phyloP scores from a whole-genome alignment of 2,113 vertebrate genomes.

The Cyprinodon tularosa region DNA sequence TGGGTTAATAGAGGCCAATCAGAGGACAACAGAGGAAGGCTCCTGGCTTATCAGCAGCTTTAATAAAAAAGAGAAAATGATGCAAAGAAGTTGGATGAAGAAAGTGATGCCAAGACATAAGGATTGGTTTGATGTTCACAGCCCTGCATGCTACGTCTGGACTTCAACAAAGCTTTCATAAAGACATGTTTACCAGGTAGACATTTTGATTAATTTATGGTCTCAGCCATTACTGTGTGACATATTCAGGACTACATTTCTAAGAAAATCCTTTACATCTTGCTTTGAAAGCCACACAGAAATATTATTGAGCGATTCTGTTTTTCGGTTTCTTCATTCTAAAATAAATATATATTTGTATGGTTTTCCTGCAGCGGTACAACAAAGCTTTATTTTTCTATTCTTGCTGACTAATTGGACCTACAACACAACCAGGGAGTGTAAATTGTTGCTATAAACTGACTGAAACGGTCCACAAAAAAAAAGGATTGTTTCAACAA shows the following conservation, averaged over 20 bases:
- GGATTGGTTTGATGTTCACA: conserved; percentile 27
- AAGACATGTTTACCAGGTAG: neutral
- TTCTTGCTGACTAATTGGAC: too few relatives aligned
- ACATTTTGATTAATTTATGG: neutral
- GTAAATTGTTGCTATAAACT: too few relatives aligned
- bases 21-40: conserved; percentile 35
- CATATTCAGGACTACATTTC: neutral
- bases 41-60: conserved; percentile 6
- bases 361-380: too few relatives aligned
- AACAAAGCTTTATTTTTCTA: too few relatives aligned
- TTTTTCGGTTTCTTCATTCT: too few relatives aligned
- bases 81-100: neutral
- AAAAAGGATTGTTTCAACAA: too few relatives aligned
- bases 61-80: conserved; percentile 11
- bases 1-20: conserved; percentile 59
- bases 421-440: too few relatives aligned
- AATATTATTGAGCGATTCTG: too few relatives aligned
- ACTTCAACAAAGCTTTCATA: neutral
- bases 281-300: too few relatives aligned
- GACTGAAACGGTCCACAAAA: too few relatives aligned
- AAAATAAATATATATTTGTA: too few relatives aligned
- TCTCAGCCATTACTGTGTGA: neutral
- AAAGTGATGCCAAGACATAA: neutral
- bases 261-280: too few relatives aligned
- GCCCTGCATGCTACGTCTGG: neutral